Base-by-base conservation (phyloP, 2,888 invertebrate species). In the Geophilus truncorum region DNA sequence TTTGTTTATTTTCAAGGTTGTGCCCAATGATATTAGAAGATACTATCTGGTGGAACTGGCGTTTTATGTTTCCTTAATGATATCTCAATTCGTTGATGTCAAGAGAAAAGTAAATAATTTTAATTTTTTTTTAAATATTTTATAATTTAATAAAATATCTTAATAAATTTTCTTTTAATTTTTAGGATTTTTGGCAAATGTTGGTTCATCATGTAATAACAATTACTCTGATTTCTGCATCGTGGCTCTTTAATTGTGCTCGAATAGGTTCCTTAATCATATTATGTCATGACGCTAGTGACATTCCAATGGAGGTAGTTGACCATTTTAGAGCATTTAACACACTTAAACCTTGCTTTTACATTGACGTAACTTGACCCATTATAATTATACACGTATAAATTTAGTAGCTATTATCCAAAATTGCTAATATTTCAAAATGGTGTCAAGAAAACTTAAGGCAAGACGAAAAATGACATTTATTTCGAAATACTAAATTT, bases 181-280 rank as follows among this genome's bases (percentile, higher is more conserved):
- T 28, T 3, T 32, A 82, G 82, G 95, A 96, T 88, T 98, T 98
- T 88, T 95, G 95, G 94, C 96, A 98, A 90, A 98, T 98, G 96
- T 97, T 98, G 88, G 90, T 97, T 80, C 98, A 99, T 89, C 98
- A 99, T 87, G 91, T 97, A 86, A 95, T 96, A 21, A 97, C 98
- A 57, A 93, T 99, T 84, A 88, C 92, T 70, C 90, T 99, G 82
- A 91, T 99, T 89, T 92, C 92, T 81, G 93, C 97, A 87, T 97
- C 97, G 83, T 99, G 97, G 96, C 92, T 95, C 6, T 94, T 94
- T 87, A 98, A 98, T 88, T 90, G 98, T 84, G 93, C 95, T 85
- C 91, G 90, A 82, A 92, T 97, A 84, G 99, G 98, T 40, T 93
- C 95, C 0, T 88, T 99, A 80, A 95, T 98, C 21, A 89, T 96